Base-by-base conservation (phyloP, 2,113 vertebrate species). In the Alectura lathami region DNA sequence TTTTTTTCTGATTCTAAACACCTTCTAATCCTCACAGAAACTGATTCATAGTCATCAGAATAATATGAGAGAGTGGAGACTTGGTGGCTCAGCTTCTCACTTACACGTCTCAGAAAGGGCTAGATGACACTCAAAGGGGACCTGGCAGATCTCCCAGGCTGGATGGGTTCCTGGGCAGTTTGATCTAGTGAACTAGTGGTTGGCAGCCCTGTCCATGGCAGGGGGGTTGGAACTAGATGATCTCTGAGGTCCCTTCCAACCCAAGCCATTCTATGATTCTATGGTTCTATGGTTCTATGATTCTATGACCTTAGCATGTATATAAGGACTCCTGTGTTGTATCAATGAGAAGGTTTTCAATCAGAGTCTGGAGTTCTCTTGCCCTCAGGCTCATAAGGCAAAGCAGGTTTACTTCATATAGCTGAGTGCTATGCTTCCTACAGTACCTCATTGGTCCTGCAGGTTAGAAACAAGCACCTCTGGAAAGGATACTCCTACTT, bases 381-480 rank as follows among this genome's bases (percentile, higher is more conserved):
- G 26, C n/a, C 54, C 64, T 86, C 22, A 78, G 73, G n/a, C 51
- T 90, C 12, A 20, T 85, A 43, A 86, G 66, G 32, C 29, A 40
- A 86, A 67, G 8, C 16, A 83, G 11, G 13, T 86, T 88, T n/a
- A n/a, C n/a, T n/a, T n/a, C n/a, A n/a, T n/a, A n/a, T n/a, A n/a
- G 13, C 59, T 75, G 47, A 13, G 4, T 53, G 38, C 32, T 85
- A 81, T 45, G 32, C 9, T 43, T 85, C 34, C 43, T 18, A 8
- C 34, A 57, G 43, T 38, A 60, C 23, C 18, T 54, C 0, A 0
- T 4, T 69, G 51, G 14, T 48, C 51, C 40, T 1, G 1, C 16
- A 54, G 40, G 30, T 43, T 70, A 63, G 67, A 87, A 95, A n/a
- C 5, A 64, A 90, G 4, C 8, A 40, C 17, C 30, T 69, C 36